phyloP scores from a whole-genome alignment of 2,797 vertebrate genomes.

The Pseudochromis fuscus region DNA sequence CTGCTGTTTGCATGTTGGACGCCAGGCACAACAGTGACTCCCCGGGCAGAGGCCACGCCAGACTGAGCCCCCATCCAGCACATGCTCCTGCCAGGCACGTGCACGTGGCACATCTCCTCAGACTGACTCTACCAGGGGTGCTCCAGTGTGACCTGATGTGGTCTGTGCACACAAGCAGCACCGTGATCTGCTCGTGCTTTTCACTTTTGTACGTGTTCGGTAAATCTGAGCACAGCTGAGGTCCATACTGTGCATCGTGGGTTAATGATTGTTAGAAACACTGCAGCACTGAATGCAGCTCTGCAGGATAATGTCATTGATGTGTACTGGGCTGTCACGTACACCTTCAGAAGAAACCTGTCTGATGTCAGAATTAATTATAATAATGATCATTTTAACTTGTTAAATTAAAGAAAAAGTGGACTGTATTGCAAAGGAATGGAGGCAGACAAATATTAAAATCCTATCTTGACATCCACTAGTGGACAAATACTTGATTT shows the following conservation, averaged over 20 bases:
- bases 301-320: not conserved
- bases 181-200: not conserved
- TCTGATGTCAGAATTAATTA: not conserved
- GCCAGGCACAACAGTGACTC: conserved; percentile 51
- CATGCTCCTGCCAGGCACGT: conserved; percentile 56
- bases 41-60: conserved; percentile 23
- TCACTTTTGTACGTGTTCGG: not conserved
- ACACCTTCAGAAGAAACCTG: not conserved
- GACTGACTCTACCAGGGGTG: conserved; percentile 19
- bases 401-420: no score
- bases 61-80: conserved; percentile 32
- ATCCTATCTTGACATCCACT: no score
- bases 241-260: not conserved
- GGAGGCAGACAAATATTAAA: no score
- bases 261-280: no score
- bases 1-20: conserved; percentile 48
- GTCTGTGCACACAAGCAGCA: not conserved
- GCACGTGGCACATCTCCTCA: conserved; percentile 25
- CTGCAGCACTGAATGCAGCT: not conserved
- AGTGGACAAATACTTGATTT: no score
- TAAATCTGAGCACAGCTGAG: not conserved
- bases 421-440: no score
- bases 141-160: conserved; percentile 14
- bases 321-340: no score
- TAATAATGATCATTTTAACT: not conserved